Evolutionary conservation across 37 sponge, comb jelly and placozoan genomes (phyloP).

Genomic region (Agelas oroides): DNA sequence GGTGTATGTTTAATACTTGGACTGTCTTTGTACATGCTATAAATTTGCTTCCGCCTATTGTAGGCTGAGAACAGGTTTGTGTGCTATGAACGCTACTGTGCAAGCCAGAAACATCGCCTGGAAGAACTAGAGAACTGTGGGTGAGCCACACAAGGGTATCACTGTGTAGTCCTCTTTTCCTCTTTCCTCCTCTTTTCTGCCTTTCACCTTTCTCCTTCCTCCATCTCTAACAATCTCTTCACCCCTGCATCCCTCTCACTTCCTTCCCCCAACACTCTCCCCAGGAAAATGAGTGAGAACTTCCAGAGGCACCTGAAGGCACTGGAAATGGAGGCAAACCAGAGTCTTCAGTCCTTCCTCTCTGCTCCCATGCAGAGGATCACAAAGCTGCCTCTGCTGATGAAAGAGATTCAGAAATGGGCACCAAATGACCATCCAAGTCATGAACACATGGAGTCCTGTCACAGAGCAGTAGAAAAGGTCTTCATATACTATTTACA

Average conservation of each 20-base stretch:
- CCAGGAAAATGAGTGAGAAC: neutral
- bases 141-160: too few relatives aligned
- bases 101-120: too few relatives aligned
- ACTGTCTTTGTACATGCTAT: too few relatives aligned
- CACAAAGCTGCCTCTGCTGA: slow-evolving; percentile 9
- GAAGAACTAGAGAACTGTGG: too few relatives aligned
- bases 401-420: slow-evolving; percentile 2
- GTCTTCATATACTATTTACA: too few relatives aligned
- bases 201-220: too few relatives aligned
- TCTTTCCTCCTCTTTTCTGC: neutral
- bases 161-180: neutral
- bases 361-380: slow-evolving; percentile 12
- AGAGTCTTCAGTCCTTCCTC: slow-evolving; percentile 1
- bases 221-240: neutral
- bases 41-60: too few relatives aligned
- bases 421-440: neutral
- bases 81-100: too few relatives aligned
- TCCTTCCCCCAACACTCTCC: too few relatives aligned
- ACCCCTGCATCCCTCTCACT: too few relatives aligned
- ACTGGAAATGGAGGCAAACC: slow-evolving; percentile 5
- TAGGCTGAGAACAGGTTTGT: too few relatives aligned
- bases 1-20: too few relatives aligned
- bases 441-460: neutral
- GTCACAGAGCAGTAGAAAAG: neutral
- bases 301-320: neutral